Base-by-base conservation (phyloP, 1,140 invertebrate species). In the Eurosta solidaginis region DNA sequence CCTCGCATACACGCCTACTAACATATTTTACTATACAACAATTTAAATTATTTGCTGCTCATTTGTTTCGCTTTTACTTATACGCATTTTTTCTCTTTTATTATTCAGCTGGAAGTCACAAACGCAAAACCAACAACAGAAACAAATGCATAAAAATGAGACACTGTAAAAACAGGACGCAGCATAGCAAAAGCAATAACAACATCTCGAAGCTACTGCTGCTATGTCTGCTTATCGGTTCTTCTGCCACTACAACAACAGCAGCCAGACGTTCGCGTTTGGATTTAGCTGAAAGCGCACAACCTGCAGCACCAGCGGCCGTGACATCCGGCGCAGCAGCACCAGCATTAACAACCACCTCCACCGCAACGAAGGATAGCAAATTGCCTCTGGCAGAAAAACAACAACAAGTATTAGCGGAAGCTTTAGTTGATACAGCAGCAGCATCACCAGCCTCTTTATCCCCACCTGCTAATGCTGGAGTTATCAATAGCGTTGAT, bases 251-350 rank as follows among this genome's bases (percentile, higher is more conserved):
- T 12, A 76, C 47, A 29, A n/a, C n/a, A n/a, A 36, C 42, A 25
- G 78, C 78, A 45, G 74, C 50, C 52, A 75, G 78, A 75, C 47
- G 78, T 59, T 78, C 74, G 52, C 74, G 78, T 40, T 22, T 78
- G 9, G 74, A 78, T 75, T 44, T 54, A 52, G 74, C 78, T 29
- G 25, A 33, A n/a, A 29, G 44, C 47, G 40, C 47, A 29, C 40
- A 74, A 27, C 40, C 77, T 42, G 49, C 20, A 17, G 68, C 74
- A 22, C 29, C 77, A 74, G 42, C 20, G 22, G 14, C 74, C 33
- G 76, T 33, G 25, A 10, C 5, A 9, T n/a, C 29, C 25, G 25
- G 36, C 17, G 54, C 20, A 14, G 50, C 76, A 52, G 12, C 63
- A 33, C 3, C 29, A 73, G 3, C 63, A 73, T n/a, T 17, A 73